These are phyloP conservation scores for Vultur gryphus DNA, from an alignment of 2,797 vertebrate genomes.

Conservation along the genomic window DNA sequence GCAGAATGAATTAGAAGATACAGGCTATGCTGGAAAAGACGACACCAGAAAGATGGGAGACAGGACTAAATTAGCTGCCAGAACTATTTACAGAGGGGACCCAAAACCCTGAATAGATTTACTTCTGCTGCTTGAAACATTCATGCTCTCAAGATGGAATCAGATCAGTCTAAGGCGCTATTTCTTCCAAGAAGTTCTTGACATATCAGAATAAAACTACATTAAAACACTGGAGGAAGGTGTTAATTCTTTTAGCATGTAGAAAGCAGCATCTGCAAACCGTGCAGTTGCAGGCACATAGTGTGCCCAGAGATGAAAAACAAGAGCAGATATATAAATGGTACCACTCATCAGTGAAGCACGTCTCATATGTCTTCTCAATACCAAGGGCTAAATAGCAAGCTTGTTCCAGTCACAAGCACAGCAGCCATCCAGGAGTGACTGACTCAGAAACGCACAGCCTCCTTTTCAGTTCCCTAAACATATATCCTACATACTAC, in stretches of 20 bases:
- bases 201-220: not conserved
- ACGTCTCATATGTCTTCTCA: slow-evolving; percentile 30
- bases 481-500: not conserved
- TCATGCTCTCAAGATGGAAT: not conserved
- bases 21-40: not conserved
- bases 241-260: not conserved
- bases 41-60: not conserved
- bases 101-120: not conserved
- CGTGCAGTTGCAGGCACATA: not conserved
- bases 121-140: not conserved
- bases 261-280: not conserved
- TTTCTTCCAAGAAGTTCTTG: slow-evolving; percentile 8
- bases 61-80: slow-evolving; percentile 19
- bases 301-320: slow-evolving; percentile 10
- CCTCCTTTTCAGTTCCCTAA: not conserved
- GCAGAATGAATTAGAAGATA: not conserved
- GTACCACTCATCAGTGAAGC: slow-evolving; percentile 3
- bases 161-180: not conserved
- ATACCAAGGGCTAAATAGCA: slow-evolving; percentile 7
- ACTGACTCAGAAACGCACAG: not conserved
- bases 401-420: slow-evolving; percentile 31
- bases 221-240: not conserved
- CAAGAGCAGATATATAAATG: slow-evolving; percentile 22
- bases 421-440: not conserved
- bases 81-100: not conserved